phyloP scores from a whole-genome alignment of 2,113 vertebrate species.

The Origma solitaria region DNA sequence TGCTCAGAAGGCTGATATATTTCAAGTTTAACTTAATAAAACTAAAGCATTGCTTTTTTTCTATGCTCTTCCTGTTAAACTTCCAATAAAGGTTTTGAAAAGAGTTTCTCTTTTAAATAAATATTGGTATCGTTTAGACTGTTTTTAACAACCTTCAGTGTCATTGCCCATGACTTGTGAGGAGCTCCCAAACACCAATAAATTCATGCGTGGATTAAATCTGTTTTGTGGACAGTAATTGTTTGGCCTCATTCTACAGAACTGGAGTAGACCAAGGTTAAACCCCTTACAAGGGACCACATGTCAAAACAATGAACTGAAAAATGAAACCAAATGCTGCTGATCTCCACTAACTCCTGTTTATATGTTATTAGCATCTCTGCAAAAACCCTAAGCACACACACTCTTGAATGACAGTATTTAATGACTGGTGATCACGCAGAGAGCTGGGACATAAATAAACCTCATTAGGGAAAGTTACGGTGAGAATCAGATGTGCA shows the following conservation, averaged over 20 bases:
- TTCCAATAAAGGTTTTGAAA: background rate
- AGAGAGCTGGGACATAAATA: background rate
- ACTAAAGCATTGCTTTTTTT: background rate
- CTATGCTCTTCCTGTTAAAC: background rate
- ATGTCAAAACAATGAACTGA: background rate
- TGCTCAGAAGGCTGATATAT: background rate
- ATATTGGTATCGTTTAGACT: background rate
- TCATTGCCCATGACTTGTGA: background rate
- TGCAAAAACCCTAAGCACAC: background rate
- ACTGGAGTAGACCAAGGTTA: background rate
- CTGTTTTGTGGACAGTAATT: background rate
- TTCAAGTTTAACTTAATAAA: background rate
- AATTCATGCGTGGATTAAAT: background rate
- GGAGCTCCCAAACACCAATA: background rate
- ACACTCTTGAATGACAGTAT: background rate
- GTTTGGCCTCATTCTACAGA: background rate
- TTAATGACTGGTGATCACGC: background rate
- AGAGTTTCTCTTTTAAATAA: background rate
- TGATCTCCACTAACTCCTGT: background rate
- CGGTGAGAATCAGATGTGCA: background rate
- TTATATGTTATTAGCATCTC: background rate
- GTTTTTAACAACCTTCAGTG: background rate
- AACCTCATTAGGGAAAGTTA: background rate
- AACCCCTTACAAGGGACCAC: background rate
- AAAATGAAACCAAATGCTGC: slow-evolving; percentile 9